Evolutionary conservation across 2,113 vertebrate species (phyloP).

Genomic region (Beaufortia kweichowensis): DNA sequence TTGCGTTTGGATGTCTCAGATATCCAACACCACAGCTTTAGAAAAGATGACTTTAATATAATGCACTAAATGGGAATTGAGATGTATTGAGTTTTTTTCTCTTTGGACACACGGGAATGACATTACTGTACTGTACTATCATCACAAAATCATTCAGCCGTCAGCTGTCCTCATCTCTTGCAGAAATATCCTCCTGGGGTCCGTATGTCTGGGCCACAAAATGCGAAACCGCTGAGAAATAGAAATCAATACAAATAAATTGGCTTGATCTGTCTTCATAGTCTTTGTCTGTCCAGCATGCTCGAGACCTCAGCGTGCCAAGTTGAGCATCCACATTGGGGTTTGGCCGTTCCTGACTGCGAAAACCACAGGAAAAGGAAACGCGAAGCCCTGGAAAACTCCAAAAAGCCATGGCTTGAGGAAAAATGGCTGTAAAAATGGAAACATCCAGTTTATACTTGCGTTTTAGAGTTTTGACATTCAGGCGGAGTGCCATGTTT

Average conservation of each 20-base stretch:
- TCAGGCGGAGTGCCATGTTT: background rate
- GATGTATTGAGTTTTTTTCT: too few relatives aligned
- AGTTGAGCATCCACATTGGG: slow-evolving; percentile 78
- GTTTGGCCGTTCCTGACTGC: slow-evolving; percentile 73
- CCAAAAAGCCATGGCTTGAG: slow-evolving; percentile 70
- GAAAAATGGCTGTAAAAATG: slow-evolving; percentile 70
- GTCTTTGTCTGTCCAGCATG: slow-evolving; percentile 75
- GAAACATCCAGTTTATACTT: slow-evolving; percentile 59
- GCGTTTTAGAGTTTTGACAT: slow-evolving; percentile 4
- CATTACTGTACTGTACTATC: slow-evolving; percentile 66
- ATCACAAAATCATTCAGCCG: slow-evolving; percentile 57
- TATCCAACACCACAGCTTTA: background rate
- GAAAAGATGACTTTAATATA: background rate
- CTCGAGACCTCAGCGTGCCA: slow-evolving; percentile 65
- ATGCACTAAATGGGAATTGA: background rate
- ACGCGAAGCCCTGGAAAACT: slow-evolving; percentile 69
- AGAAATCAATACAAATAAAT: slow-evolving; percentile 73
- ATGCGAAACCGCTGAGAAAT: slow-evolving; percentile 74
- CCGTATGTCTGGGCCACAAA: slow-evolving; percentile 75
- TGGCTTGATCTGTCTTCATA: slow-evolving; percentile 69
- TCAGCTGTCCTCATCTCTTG: slow-evolving; percentile 64
- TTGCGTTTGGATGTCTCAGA: too few relatives aligned
- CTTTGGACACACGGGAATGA: slow-evolving; percentile 72
- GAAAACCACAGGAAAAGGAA: slow-evolving; percentile 82
- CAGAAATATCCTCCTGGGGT: slow-evolving; percentile 73